Evolutionary conservation across 64 coral and sea anemone genomes (phyloP).

Genomic region (Porites australiensis): DNA sequence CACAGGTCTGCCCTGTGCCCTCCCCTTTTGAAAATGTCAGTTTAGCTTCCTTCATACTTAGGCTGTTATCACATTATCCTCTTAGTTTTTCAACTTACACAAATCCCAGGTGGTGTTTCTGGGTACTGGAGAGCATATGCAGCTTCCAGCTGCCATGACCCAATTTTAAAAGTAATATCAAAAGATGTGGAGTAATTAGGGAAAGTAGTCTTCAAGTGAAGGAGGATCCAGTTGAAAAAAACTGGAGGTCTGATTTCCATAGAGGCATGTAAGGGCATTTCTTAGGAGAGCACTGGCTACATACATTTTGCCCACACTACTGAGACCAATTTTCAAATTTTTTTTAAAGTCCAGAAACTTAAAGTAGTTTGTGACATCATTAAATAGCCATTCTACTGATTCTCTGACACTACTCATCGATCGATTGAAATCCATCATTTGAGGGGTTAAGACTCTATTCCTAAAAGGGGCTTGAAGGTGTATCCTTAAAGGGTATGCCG

Average conservation of each 20-base stretch:
- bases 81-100: no score
- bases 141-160: no score
- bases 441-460: slow-evolving; percentile 26
- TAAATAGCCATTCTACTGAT: slow-evolving; percentile 48
- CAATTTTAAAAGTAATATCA: background rate
- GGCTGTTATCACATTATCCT: background rate
- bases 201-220: slow-evolving; percentile 9
- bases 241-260: slow-evolving; percentile 1
- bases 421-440: slow-evolving; percentile 7
- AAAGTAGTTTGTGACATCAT: slow-evolving; percentile 39
- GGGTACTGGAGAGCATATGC: no score
- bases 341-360: slow-evolving; percentile 14
- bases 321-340: background rate
- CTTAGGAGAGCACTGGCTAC: background rate
- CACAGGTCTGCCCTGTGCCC: no score
- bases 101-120: no score
- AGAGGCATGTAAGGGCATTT: slow-evolving; percentile 8
- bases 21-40: no score
- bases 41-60: no score
- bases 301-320: slow-evolving; percentile 18
- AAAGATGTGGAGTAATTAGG: background rate
- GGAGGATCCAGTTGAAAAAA: slow-evolving; percentile 5
- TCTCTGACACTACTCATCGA: slow-evolving; percentile 56
- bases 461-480: slow-evolving; percentile 40
- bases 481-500: slow-evolving; percentile 44